Conservation (phyloP, 2,888 invertebrate species). For the Caenorhabditis becei region DNA sequence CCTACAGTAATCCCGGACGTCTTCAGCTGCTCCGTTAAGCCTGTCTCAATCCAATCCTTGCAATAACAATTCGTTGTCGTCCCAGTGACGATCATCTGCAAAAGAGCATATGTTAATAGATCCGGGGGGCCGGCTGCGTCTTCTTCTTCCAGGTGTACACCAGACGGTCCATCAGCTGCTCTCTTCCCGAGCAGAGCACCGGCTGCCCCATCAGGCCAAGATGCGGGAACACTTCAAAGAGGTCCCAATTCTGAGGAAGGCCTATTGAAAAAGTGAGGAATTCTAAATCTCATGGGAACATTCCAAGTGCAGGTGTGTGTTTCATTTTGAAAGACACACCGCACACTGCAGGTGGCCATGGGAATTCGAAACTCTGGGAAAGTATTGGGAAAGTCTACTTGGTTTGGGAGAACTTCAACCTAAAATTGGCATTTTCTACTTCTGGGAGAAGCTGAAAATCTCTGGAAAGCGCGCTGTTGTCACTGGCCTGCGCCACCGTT, state of each 20-base stretch:
- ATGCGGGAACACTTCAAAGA: slow-evolving; percentile 8
- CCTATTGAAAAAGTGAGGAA: neutral
- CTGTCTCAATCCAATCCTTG: no score
- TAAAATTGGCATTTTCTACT: neutral
- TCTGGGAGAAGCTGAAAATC: neutral
- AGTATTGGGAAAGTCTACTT: neutral
- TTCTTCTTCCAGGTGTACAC: slow-evolving; percentile 34
- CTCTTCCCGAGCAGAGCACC: neutral
- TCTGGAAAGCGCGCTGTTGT: neutral
- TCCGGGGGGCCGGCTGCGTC: slow-evolving; percentile 9
- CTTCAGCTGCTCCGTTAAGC: no score
- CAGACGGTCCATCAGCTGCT: slow-evolving; percentile 51
- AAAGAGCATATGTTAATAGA: slow-evolving; percentile 48
- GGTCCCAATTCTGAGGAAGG: neutral
- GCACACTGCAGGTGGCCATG: neutral
- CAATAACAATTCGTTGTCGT: no score
- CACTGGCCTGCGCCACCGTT: neutral
- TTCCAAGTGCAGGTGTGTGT: neutral
- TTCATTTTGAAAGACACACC: neutral
- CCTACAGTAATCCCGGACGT: no score
- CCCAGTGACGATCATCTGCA: slow-evolving; percentile 19
- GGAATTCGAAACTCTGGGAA: neutral
- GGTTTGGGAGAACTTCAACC: no score
- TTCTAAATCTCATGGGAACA: neutral
- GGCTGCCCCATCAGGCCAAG: neutral